Conservation (phyloP, 2,888 invertebrate species). For the Heterodera filipjevi region DNA sequence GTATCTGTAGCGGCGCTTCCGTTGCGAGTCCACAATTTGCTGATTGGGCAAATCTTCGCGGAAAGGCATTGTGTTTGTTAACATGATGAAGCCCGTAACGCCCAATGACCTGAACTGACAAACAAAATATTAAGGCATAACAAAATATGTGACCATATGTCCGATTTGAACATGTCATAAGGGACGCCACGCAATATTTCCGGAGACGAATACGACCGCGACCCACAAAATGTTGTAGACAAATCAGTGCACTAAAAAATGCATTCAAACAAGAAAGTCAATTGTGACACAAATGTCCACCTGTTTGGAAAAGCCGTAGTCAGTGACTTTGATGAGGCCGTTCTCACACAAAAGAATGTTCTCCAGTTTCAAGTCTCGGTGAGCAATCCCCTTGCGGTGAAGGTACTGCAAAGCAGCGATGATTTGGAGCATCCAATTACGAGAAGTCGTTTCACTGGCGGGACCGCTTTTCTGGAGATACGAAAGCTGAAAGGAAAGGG, state of each 20-base stretch:
- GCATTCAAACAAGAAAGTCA: background rate
- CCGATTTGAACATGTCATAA: slow-evolving; percentile 68
- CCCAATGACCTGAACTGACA: slow-evolving; percentile 65
- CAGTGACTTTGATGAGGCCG: slow-evolving; percentile 66
- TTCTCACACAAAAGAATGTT: slow-evolving; percentile 67
- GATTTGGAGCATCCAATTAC: slow-evolving; percentile 66
- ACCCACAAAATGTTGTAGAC: slow-evolving; percentile 67
- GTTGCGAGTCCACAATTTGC: slow-evolving; percentile 52
- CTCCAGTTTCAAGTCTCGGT: slow-evolving; percentile 69
- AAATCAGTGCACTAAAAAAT: slow-evolving; percentile 40
- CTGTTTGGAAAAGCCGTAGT: slow-evolving; percentile 67
- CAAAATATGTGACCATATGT: slow-evolving; percentile 65
- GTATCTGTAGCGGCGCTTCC: slow-evolving; percentile 40
- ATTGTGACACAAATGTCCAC: slow-evolving; percentile 5
- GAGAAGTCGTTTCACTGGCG: slow-evolving; percentile 64
- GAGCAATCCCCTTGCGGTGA: slow-evolving; percentile 66
- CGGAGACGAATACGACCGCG: slow-evolving; percentile 67
- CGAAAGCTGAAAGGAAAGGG: slow-evolving; percentile 54
- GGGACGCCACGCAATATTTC: slow-evolving; percentile 67
- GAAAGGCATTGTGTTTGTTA: slow-evolving; percentile 69
- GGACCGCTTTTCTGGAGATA: slow-evolving; percentile 67
- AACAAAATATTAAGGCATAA: background rate
- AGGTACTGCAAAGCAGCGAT: slow-evolving; percentile 66
- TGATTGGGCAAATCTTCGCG: slow-evolving; percentile 66
- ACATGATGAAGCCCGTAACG: slow-evolving; percentile 68